Conservation (phyloP, 2,113 vertebrate genomes). For the Sterrhoptilus dennistouni region DNA sequence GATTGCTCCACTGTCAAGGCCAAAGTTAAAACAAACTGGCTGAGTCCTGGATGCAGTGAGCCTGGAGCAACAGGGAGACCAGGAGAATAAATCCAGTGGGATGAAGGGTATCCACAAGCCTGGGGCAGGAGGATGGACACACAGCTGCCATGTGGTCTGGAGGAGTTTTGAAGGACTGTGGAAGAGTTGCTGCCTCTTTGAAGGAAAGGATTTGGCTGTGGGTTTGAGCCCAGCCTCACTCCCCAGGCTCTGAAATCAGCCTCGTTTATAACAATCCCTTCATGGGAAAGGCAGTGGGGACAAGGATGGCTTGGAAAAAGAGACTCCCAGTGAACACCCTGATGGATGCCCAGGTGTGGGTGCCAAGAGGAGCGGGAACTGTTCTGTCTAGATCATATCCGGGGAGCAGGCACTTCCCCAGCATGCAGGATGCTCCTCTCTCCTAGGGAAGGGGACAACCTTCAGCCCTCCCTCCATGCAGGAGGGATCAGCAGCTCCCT, state of each 20-base stretch:
- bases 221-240: neutral
- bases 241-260: neutral
- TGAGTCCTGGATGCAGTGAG: fast-evolving
- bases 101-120: neutral
- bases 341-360: fast-evolving
- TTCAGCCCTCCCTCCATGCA: neutral
- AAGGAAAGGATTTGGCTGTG: neutral
- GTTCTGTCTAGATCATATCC: fast-evolving
- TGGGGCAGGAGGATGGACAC: neutral
- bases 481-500: neutral
- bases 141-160: neutral
- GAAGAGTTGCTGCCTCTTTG: neutral
- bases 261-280: neutral
- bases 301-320: neutral
- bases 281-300: neutral
- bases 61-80: neutral
- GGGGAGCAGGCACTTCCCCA: neutral
- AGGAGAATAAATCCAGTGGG: neutral
- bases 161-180: neutral
- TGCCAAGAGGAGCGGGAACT: neutral
- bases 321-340: neutral
- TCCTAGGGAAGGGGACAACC: neutral
- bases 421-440: fast-evolving
- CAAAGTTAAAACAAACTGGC: neutral
- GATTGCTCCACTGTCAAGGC: neutral